These are phyloP conservation scores for Drosophila cardini DNA, from an alignment of 1,140 invertebrate species.

Conservation along the genomic window DNA sequence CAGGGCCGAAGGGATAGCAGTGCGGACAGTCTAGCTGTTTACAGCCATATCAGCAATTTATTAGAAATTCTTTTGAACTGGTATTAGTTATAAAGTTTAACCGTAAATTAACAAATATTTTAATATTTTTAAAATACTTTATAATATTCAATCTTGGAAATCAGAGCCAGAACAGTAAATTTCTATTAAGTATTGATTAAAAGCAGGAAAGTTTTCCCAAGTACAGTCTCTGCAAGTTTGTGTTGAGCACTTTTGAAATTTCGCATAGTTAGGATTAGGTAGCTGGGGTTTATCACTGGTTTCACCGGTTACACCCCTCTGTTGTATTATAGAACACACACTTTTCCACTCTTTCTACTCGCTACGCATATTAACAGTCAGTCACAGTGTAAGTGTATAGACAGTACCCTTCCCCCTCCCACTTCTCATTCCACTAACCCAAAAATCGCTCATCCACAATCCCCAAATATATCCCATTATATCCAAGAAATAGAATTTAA, in stretches of 20 bases:
- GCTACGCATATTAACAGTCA: slow-evolving; percentile 63
- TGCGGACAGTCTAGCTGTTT: too few relatives aligned
- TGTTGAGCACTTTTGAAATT: slow-evolving; percentile 46
- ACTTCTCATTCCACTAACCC: neutral
- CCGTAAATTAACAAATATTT: too few relatives aligned
- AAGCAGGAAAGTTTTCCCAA: neutral
- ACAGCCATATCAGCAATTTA: too few relatives aligned
- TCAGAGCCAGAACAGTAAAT: too few relatives aligned
- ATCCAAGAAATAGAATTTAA: slow-evolving; percentile 3
- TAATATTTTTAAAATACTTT: too few relatives aligned
- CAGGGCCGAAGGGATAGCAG: neutral
- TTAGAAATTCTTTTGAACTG: too few relatives aligned
- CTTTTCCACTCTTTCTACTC: slow-evolving; percentile 81
- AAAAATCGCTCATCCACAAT: neutral
- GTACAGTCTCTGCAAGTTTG: slow-evolving; percentile 18
- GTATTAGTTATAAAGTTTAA: too few relatives aligned
- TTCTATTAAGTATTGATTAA: too few relatives aligned
- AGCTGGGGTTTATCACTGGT: slow-evolving; percentile 50
- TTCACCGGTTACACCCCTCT: slow-evolving; percentile 48
- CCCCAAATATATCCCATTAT: neutral
- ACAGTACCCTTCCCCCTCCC: slow-evolving; percentile 28
- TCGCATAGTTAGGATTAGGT: slow-evolving; percentile 64
- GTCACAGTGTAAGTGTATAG: slow-evolving; percentile 72
- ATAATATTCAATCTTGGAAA: too few relatives aligned
- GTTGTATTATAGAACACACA: slow-evolving; percentile 73